Evolutionary conservation across 2,888 invertebrate genomes (phyloP).

Genomic region (Archips xylosteana): DNA sequence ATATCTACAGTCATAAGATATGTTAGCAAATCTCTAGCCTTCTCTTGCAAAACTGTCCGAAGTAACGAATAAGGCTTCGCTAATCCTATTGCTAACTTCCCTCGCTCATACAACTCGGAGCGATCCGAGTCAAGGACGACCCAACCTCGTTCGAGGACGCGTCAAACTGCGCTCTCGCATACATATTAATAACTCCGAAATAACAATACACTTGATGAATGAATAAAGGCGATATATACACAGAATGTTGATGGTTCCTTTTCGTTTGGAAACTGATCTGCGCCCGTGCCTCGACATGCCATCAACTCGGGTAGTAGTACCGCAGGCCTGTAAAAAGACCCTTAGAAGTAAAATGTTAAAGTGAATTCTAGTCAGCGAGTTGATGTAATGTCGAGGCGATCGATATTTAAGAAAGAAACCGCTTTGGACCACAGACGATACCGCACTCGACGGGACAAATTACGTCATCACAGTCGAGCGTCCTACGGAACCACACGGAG

Average conservation of each 20-base stretch:
- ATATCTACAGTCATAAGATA: constrained; percentile 78
- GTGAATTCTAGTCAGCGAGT: not conserved
- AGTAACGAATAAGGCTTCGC: constrained; percentile 33
- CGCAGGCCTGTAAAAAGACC: not conserved
- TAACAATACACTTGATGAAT: constrained; percentile 54
- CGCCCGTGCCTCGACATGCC: constrained; percentile 47
- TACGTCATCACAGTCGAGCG: constrained; percentile 16
- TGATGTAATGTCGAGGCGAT: constrained; percentile 19
- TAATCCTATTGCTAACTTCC: constrained; percentile 66
- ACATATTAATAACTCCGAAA: constrained; percentile 46
- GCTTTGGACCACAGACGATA: constrained; percentile 15
- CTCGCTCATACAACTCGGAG: constrained; percentile 63
- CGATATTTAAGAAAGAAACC: constrained; percentile 13
- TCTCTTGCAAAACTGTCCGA: constrained; percentile 43
- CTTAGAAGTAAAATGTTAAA: not conserved
- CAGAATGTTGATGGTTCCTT: constrained; percentile 54
- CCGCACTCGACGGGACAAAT: constrained; percentile 21
- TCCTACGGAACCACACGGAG: constrained; percentile 10
- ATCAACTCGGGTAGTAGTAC: constrained; percentile 9
- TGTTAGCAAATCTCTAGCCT: constrained; percentile 72
- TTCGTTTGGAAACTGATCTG: constrained; percentile 52
- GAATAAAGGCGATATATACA: constrained; percentile 62
- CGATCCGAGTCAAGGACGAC: constrained; percentile 41
- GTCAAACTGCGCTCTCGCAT: constrained; percentile 45
- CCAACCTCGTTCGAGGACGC: constrained; percentile 30